phyloP scores from a whole-genome alignment of 2,888 invertebrate genomes.

The Stictocephala bisonia region DNA sequence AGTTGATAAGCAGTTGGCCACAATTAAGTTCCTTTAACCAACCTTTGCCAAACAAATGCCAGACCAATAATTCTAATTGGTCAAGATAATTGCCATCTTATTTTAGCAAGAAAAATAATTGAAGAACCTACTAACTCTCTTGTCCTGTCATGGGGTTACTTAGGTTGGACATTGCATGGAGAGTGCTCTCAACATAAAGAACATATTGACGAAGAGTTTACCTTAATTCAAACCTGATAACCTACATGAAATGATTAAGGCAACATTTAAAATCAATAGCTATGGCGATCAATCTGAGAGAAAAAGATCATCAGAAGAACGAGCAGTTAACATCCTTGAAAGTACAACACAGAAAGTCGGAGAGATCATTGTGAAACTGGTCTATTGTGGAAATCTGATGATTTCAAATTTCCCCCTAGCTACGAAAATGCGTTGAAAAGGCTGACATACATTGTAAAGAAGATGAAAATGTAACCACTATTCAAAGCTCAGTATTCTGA shows the following conservation, averaged over 20 bases:
- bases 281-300: background rate
- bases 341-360: background rate
- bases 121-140: background rate
- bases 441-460: background rate
- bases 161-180: background rate
- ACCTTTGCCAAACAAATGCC: background rate
- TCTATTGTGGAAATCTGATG: background rate
- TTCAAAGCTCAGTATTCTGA: too few relatives aligned
- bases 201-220: background rate
- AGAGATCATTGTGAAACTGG: background rate
- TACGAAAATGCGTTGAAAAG: background rate
- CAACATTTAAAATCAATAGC: background rate
- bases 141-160: background rate
- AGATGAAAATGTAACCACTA: too few relatives aligned
- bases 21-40: background rate
- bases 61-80: background rate
- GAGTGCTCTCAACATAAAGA: background rate
- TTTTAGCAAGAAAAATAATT: background rate
- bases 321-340: background rate
- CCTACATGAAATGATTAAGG: background rate
- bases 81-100: slow-evolving; percentile 7
- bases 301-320: background rate
- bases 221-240: slow-evolving; percentile 10
- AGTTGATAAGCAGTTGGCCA: background rate
- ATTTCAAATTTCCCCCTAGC: background rate